Percentiles rank a stretch among this genome's conserved stretches.
These are phyloP conservation scores for Drosophila truncata DNA, from an alignment of 1,140 invertebrate genomes.

Conservation along the genomic window DNA sequence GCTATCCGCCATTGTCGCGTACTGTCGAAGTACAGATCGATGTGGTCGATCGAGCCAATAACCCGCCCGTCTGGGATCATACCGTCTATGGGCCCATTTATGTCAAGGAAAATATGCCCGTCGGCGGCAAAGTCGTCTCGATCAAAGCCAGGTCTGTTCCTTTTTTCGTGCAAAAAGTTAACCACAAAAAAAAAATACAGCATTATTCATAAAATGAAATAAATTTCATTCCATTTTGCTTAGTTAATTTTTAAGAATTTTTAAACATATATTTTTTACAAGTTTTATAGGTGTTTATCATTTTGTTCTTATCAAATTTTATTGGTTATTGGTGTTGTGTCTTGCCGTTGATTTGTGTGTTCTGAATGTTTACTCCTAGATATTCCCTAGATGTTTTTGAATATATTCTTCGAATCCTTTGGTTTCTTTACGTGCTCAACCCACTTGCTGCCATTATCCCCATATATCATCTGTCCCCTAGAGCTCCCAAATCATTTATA, in stretches of 20 bases:
- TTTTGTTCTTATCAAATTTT: slow-evolving; percentile 26
- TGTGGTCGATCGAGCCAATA: slow-evolving; percentile 98
- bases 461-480: slow-evolving; percentile 18
- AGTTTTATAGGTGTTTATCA: slow-evolving; percentile 45
- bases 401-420: neutral
- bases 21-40: slow-evolving; percentile 98
- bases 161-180: slow-evolving; percentile 56
- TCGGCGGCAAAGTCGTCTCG: slow-evolving; percentile 97
- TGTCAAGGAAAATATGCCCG: slow-evolving; percentile 98
- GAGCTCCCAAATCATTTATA: slow-evolving; percentile 30
- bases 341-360: slow-evolving; percentile 49
- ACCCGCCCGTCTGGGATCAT: slow-evolving; percentile 98
- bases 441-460: neutral
- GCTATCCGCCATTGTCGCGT: slow-evolving; percentile 95
- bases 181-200: slow-evolving; percentile 39
- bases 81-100: slow-evolving; percentile 97
- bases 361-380: slow-evolving; percentile 64
- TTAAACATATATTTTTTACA: slow-evolving; percentile 10
- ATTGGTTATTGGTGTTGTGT: slow-evolving; percentile 55
- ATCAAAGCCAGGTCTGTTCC: slow-evolving; percentile 98
- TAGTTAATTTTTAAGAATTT: slow-evolving; percentile 63
- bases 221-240: slow-evolving; percentile 67
- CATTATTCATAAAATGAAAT: slow-evolving; percentile 39
- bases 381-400: slow-evolving; percentile 15
- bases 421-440: slow-evolving; percentile 14